phyloP scores from a whole-genome alignment of 2,888 invertebrate species.

The Acrocyrtus sp. region DNA sequence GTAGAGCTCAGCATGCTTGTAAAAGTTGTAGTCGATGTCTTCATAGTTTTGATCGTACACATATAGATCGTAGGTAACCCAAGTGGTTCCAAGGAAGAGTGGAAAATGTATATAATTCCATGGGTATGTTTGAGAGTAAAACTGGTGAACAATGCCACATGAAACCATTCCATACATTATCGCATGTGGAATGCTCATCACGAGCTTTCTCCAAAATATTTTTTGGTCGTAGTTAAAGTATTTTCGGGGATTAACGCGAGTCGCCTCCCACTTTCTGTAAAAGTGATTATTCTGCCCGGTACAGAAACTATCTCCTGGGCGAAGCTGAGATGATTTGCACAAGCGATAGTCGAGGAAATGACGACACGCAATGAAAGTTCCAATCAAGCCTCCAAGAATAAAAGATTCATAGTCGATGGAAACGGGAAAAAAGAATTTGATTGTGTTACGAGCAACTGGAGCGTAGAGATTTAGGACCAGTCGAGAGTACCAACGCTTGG shows the following conservation, averaged over 20 bases:
- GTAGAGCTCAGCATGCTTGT: constrained; percentile 11
- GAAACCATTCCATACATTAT: not conserved
- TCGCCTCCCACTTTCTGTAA: constrained; percentile 1
- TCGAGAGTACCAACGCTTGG: constrained; percentile 24
- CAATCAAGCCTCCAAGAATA: not conserved
- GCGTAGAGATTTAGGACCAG: constrained; percentile 7
- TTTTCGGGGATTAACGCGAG: constrained; percentile 12
- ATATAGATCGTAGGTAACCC: not conserved
- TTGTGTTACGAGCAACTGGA: not conserved
- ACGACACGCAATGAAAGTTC: constrained; percentile 1
- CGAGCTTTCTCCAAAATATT: constrained; percentile 10
- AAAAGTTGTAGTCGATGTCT: constrained; percentile 14
- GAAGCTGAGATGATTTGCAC: constrained; percentile 5
- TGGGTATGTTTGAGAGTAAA: constrained; percentile 4
- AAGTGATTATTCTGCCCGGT: constrained; percentile 15
- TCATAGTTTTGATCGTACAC: not conserved
- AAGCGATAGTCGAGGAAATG: constrained; percentile 14
- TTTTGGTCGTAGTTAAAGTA: constrained; percentile 8
- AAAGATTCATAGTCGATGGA: constrained; percentile 21
- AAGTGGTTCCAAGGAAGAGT: not conserved
- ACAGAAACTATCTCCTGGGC: constrained; percentile 22
- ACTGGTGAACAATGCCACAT: not conserved
- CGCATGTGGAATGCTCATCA: not conserved
- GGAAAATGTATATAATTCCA: not conserved
- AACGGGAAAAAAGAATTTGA: constrained; percentile 16